These are phyloP conservation scores for Eurystomus gularis DNA, from an alignment of 2,113 vertebrate genomes.

Conservation along the genomic window DNA sequence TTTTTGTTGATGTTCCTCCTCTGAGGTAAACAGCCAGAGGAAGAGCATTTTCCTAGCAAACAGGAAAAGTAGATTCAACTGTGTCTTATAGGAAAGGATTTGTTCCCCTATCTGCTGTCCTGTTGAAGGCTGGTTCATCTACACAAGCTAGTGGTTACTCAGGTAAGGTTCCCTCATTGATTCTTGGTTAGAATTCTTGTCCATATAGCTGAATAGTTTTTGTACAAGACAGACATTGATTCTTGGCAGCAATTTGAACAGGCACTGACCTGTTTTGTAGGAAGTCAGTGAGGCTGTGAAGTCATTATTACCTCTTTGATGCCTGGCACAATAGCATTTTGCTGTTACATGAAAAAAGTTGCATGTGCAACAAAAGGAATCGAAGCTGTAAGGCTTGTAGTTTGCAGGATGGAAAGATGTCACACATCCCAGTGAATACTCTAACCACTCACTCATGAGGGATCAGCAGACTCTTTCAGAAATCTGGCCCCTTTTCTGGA, in stretches of 20 bases:
- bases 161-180: not conserved
- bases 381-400: not conserved
- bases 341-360: slow-evolving; percentile 1
- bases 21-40: not conserved
- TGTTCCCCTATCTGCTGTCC: not conserved
- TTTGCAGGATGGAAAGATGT: not conserved
- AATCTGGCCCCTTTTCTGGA: not conserved
- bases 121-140: not conserved
- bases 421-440: not conserved
- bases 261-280: not conserved
- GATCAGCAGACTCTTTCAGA: not conserved
- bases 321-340: not conserved
- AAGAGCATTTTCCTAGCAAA: not conserved
- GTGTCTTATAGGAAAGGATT: not conserved
- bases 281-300: not conserved
- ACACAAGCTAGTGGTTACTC: not conserved
- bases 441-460: not conserved
- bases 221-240: not conserved
- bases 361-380: not conserved
- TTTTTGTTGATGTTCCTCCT: not conserved
- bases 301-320: not conserved
- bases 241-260: not conserved
- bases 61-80: not conserved
- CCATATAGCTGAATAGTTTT: not conserved
- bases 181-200: not conserved